Evolutionary conservation across 2,888 invertebrate genomes (phyloP), one percentile per base, ranked within the genome.

Genomic region (Platerodrilus igneus): DNA sequence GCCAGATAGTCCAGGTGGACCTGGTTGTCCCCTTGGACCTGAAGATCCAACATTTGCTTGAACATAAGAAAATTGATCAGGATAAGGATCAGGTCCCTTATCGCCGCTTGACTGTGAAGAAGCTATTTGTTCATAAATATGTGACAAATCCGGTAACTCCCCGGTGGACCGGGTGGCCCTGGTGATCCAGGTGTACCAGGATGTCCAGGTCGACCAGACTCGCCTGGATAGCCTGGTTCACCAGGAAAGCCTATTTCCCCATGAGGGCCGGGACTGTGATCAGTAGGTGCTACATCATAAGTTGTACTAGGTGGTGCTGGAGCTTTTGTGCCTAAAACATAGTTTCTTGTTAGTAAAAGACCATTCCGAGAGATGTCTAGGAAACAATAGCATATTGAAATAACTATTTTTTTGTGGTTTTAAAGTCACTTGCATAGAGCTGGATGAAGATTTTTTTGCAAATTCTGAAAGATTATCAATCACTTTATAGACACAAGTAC

Each of bases 21-120:
- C 91, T 53, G 83, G 77, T 25, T 84, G 75, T 48, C 93, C 92
- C 59, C 87, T 73, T 0, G 86, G 78, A 20, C 93, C 92, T 10
- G 82, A 77, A 8, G 86, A 80, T 4, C 88, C 88, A 2, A 86
- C 82, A 54, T 85, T 80, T 10, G 87, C 83, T 67, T 87, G 87
- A 63, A 88, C 68, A 65, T 85, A 88, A 55, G 82, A 79, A 56
- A 83, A 84, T 10, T 78, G 74, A 54, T 81, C 80, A 23, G 77
- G 75, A 49, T 67, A 68, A 10, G 64, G n/a, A n/a, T n/a, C 61
- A 14, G 65, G 67, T 25, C 89, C 89, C 65, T 90, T 90, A 55
- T 90, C 89, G 5, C 75, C 74, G 37, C 80, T 79, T 2, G 78
- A 76, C 56, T 83, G 78, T 4, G 81, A 74, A 18, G 80, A 71